Evolutionary conservation across 2,113 vertebrate species (phyloP).

Genomic region (Antigone vipio): DNA sequence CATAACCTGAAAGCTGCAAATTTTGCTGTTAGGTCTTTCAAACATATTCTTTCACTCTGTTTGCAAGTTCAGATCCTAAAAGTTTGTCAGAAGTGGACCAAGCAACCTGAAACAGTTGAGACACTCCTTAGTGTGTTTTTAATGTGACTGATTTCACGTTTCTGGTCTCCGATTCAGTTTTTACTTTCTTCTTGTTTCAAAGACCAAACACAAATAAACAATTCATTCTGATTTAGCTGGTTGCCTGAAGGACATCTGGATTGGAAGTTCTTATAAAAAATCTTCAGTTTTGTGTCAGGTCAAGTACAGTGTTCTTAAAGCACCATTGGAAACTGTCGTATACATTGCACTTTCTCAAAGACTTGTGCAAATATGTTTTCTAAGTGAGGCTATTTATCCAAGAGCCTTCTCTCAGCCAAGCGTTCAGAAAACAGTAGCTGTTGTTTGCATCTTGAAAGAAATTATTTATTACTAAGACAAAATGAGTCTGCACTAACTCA

Average conservation of each 20-base stretch:
- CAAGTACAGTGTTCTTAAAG: not conserved
- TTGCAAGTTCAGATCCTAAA: constrained; percentile 25
- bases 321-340: not conserved
- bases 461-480: constrained; percentile 44
- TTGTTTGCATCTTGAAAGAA: constrained; percentile 28
- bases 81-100: not conserved
- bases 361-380: constrained; percentile 32
- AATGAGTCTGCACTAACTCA: not conserved
- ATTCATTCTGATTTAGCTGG: not conserved
- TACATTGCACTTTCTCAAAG: not conserved
- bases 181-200: not conserved
- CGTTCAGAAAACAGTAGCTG: constrained; percentile 13
- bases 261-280: not conserved
- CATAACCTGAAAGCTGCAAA: not conserved
- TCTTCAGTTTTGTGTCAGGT: constrained; percentile 2
- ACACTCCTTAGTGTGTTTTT: not conserved
- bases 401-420: constrained; percentile 3
- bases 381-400: constrained; percentile 36
- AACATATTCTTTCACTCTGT: not conserved
- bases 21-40: not conserved
- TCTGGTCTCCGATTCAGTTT: not conserved
- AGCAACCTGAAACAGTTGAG: not conserved
- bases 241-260: not conserved
- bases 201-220: not conserved
- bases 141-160: not conserved